Evolutionary conservation across 2,888 invertebrate species (phyloP), one percentile per base, ranked within the genome.

Genomic region (Xanthorhoe designata): DNA sequence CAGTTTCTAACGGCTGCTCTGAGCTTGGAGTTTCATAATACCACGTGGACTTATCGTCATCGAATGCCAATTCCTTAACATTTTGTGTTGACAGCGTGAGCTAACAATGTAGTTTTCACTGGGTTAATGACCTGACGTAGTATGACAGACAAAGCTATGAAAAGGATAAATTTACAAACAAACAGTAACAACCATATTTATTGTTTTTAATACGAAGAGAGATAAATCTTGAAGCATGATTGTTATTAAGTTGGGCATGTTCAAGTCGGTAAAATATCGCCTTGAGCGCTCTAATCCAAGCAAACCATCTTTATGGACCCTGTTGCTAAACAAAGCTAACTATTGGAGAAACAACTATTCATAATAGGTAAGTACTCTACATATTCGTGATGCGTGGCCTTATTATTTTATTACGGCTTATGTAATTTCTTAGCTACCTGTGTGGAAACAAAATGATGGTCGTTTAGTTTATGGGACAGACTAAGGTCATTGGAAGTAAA

Each of bases 211-310:
- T 17, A 32, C 35, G 53, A 53, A 35, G 17, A 83, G 81, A 83
- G 81, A 78, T 82, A 80, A 80, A 82, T 78, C 75, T 82, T 82
- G 81, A 85, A 49, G 60, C 62, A 62, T 60, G 62, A 65, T 64
- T 66, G 64, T 68, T 71, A 71, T 68, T 64, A 67, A 66, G 64
- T 52, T 47, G 51, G 47, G 42, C 61, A 61, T 63, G 55, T 58
- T 66, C 57, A 76, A 81, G 60, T 62, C 50, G 53, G 64, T 68
- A 54, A 29, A 59, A 68, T 66, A 66, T 61, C 49, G 60, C 57
- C 49, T 55, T 64, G 9, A 55, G 51, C 62, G 17, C 56, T 55
- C 56, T 55, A 42, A 62, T 51, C 55, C 24, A 42, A 47, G 55
- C 49, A 15, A 42, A 32, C 61, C 47, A 49, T 51, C 42, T 52